Evolutionary conservation across 2,888 invertebrate species (phyloP).

Genomic region (Encarsia formosa): DNA sequence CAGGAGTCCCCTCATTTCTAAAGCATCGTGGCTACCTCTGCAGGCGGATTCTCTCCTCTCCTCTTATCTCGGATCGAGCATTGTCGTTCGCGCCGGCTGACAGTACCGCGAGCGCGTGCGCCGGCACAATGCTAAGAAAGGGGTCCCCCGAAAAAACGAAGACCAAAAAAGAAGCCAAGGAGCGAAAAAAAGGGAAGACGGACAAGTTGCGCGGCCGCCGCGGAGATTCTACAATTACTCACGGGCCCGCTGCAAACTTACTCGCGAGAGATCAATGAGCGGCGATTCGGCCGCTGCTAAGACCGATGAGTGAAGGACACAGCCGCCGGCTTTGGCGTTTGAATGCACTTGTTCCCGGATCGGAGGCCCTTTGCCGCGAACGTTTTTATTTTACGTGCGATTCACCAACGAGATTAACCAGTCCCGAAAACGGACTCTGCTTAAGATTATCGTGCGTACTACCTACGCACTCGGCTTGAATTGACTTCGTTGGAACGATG

Average conservation of each 20-base stretch:
- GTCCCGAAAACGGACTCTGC: too few relatives aligned
- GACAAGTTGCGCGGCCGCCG: slow-evolving; percentile 45
- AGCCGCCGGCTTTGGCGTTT: background rate
- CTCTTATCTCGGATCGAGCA: slow-evolving; percentile 49
- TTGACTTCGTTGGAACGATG: too few relatives aligned
- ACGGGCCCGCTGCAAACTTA: slow-evolving; percentile 41
- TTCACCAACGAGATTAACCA: too few relatives aligned
- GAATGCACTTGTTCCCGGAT: background rate
- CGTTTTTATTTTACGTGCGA: too few relatives aligned
- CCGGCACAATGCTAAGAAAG: slow-evolving; percentile 2
- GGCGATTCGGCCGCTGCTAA: background rate
- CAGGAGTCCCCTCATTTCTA: too few relatives aligned
- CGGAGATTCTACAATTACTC: slow-evolving; percentile 50
- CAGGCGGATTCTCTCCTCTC: slow-evolving; percentile 11
- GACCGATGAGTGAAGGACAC: background rate
- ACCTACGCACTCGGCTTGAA: too few relatives aligned
- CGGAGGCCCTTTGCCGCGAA: too few relatives aligned
- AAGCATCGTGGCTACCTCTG: too few relatives aligned
- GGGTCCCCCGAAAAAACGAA: slow-evolving; percentile 8
- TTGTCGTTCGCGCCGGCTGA: slow-evolving; percentile 50
- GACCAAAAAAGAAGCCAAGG: slow-evolving; percentile 4
- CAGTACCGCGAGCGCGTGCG: slow-evolving; percentile 35
- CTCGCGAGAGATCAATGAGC: slow-evolving; percentile 15
- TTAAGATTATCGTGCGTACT: too few relatives aligned
- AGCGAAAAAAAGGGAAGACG: slow-evolving; percentile 21